Evolutionary conservation across 2,888 invertebrate genomes (phyloP), one percentile per base, ranked within the genome.

Genomic region (Pseudococcus viburni): DNA sequence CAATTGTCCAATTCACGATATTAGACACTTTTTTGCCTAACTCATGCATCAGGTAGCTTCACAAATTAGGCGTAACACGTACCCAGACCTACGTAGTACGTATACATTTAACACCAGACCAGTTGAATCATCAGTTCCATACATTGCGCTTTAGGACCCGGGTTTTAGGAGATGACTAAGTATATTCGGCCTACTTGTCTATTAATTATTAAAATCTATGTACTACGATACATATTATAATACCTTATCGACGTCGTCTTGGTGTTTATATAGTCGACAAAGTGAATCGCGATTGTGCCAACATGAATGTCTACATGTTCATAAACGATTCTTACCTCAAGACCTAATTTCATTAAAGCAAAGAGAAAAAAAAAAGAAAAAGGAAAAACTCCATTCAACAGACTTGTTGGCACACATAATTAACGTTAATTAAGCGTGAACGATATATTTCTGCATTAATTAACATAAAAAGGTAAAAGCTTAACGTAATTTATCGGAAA

Each of bases 401-500:
- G 73, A 86, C 86, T 68, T 48, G 86, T 68, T 86, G 86, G 86
- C 86, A 86, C 48, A 86, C 68, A 86, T 86, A 86, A 86, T 73
- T 68, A 86, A 86, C 86, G 68, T 86, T 86, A 86, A 86, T 86
- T 86, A 86, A 86, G 73, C 68, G 73, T 86, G 68, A 86, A 73
- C 64, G 46, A 39, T 85, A 59, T 59, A 59, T 85, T 85, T 83
- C 46, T 83, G 46, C 80, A 84, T 59, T 85, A 85, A 85, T 85
- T 85, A 85, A 64, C 85, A 85, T 85, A 85, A 84, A 84, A 85
- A 85, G 85, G 85, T 85, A 85, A 85, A 85, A 85, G 85, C 85
- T 85, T 85, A 42, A 59, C 85, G 59, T 85, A 85, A 59, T 85
- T 55, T 83, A 83, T 83, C 80, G 80, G 73, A 83, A 83, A 46